Percentiles rank a stretch among this genome's conserved stretches.
phyloP scores from a whole-genome alignment of 1,140 invertebrate genomes.

The Sminthurides bifidus region DNA sequence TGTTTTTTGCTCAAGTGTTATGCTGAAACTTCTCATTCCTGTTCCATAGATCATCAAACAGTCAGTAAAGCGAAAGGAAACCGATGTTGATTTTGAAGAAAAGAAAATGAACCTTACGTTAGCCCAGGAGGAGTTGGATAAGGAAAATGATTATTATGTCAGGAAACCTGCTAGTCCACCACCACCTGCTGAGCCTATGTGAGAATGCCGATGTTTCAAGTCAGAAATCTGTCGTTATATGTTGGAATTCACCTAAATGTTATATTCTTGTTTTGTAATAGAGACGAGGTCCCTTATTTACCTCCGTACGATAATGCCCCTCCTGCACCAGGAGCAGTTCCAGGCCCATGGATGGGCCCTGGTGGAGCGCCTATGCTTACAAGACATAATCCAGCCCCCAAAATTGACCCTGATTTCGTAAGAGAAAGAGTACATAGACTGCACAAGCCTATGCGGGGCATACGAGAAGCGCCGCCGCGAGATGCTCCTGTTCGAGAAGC shows the following conservation, averaged over 20 bases:
- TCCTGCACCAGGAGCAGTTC: too few species aligned
- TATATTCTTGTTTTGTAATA: not conserved
- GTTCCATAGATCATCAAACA: constrained; percentile 59
- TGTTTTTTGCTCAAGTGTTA: constrained; percentile 4
- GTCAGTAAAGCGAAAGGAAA: constrained; percentile 83
- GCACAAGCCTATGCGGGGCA: not conserved
- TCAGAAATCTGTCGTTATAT: not conserved
- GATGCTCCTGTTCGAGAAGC: constrained; percentile 21
- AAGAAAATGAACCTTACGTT: constrained; percentile 84
- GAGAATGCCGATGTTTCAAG: constrained; percentile 3
- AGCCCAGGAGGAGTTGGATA: constrained; percentile 72
- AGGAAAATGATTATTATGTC: constrained; percentile 66
- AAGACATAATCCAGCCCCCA: not conserved
- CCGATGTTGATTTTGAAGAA: constrained; percentile 91
- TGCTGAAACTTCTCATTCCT: not conserved
- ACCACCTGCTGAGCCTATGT: not conserved
- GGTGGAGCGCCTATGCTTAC: not conserved
- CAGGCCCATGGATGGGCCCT: not conserved
- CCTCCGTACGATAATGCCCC: not conserved
- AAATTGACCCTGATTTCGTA: constrained; percentile 28
- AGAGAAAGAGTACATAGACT: constrained; percentile 23
- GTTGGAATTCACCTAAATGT: not conserved
- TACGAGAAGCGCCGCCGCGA: not conserved
- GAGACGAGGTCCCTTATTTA: constrained; percentile 3
- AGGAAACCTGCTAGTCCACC: constrained; percentile 21